phyloP scores from a whole-genome alignment of 2,888 invertebrate species.

The Heliconius aoede region DNA sequence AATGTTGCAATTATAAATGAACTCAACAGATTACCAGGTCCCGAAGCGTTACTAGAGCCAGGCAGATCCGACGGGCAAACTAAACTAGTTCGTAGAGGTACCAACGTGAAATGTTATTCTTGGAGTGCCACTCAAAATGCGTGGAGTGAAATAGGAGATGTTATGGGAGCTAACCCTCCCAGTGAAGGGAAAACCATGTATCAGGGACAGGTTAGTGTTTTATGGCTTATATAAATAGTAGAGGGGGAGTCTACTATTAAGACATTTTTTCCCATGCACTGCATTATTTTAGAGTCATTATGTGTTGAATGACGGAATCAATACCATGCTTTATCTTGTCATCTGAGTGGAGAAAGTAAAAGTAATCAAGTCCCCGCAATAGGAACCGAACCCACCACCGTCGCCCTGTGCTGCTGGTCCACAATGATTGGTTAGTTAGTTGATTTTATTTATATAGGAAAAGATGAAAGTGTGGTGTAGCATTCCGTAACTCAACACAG shows the following conservation, averaged over 20 bases:
- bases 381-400: no score
- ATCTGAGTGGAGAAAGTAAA: no score
- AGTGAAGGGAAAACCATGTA: constrained; percentile 90
- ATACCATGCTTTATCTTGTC: no score
- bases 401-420: no score
- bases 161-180: constrained; percentile 90
- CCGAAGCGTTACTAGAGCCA: constrained; percentile 88
- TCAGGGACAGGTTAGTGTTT: constrained; percentile 88
- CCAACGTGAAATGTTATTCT: constrained; percentile 89
- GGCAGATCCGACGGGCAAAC: constrained; percentile 93
- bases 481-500: no score
- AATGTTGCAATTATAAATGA: background rate
- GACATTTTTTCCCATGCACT: background rate
- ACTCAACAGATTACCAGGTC: constrained; percentile 88
- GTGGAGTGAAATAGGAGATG: constrained; percentile 96
- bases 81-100: constrained; percentile 89
- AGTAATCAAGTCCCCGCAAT: no score
- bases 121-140: constrained; percentile 87
- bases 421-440: no score
- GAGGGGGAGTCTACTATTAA: background rate
- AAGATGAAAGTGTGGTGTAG: no score
- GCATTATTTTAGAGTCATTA: background rate
- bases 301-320: no score
- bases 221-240: background rate
- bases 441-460: background rate